Base-by-base conservation (phyloP, 2,888 invertebrate species). In the Parnassius mnemosyne region DNA sequence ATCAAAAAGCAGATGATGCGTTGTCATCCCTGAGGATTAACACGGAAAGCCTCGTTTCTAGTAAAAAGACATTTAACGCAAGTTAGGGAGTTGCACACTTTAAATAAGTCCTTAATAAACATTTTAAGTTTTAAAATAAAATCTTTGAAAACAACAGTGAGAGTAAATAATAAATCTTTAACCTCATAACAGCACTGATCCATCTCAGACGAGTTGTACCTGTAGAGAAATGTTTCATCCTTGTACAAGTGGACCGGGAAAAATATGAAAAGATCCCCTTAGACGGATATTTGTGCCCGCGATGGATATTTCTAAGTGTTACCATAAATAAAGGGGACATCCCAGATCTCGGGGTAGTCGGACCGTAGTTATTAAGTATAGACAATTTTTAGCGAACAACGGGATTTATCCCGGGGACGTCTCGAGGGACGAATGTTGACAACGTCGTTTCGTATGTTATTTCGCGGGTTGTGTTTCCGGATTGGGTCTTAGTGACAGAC, bases 241-340 rank as follows among this genome's bases (percentile, higher is more conserved):
- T 44, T 47, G 12, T 9, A 42, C 59, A 55, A 56, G 63, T 59
- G 56, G 47, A 42, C 51, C 52, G 55, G 46, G 41, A 56, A 49
- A 63, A 55, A 63, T 63, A 63, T 59, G 52, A 55, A 41, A 16
- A 41, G 44, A 50, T 47, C 57, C 60, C 53, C 25, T 50, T 34
- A 54, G 57, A 58, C 51, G 47, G 58, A 58, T 58, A 63, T 63
- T 58, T 50, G 63, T 54, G 44, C 43, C 50, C 13, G 57, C 57
- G 49, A 53, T 20, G 53, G 53, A 63, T 56, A 63, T 42, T 47
- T 62, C 53, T 56, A 55, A 63, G 63, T 59, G 59, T 56, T 59
- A 55, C 52, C 51, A 63, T 63, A 63, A 63, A 63, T 63, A 63
- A 59, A 13, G 52, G 44, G 52, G 34, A 57, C 52, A 43, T 46